Conservation (phyloP, 2,797 vertebrate genomes). For the Spondyliosoma cantharus region DNA sequence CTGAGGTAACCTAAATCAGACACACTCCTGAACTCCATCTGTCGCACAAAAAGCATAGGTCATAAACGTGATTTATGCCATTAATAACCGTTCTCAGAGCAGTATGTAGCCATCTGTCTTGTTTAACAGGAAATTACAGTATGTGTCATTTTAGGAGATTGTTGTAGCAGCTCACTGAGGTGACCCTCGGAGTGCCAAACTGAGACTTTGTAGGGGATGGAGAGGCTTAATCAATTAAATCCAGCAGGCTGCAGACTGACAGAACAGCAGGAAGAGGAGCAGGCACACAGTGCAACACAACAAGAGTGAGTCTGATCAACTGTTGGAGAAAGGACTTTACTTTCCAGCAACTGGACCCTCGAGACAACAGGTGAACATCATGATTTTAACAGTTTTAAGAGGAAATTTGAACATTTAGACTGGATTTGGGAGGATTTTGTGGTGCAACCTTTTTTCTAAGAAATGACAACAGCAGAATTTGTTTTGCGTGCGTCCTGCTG, state of each 20-base stretch:
- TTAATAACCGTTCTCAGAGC: background rate
- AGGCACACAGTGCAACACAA: slow-evolving; percentile 27
- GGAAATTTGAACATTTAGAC: background rate
- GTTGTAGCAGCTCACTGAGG: slow-evolving; percentile 49
- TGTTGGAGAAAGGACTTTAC: slow-evolving; percentile 25
- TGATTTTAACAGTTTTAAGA: slow-evolving; percentile 14
- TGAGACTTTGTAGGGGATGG: slow-evolving; percentile 61
- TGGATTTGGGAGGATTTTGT: background rate
- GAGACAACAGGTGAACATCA: slow-evolving; percentile 55
- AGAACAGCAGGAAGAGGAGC: slow-evolving; percentile 55
- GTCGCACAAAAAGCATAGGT: background rate
- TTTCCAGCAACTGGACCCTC: slow-evolving; percentile 17
- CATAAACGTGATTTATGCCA: background rate
- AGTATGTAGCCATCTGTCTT: background rate
- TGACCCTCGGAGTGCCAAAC: slow-evolving; percentile 42
- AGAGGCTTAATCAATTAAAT: slow-evolving; percentile 79
- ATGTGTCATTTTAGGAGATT: background rate
- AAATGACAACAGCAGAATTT: background rate
- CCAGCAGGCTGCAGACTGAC: slow-evolving; percentile 63
- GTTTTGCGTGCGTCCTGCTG: background rate
- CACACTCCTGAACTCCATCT: background rate
- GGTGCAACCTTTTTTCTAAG: background rate
- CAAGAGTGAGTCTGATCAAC: slow-evolving; percentile 28
- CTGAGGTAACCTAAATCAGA: slow-evolving; percentile 4
- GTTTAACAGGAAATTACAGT: background rate